Evolutionary conservation across 2,888 invertebrate genomes (phyloP).

Genomic region (Synergus gifuensis): DNA sequence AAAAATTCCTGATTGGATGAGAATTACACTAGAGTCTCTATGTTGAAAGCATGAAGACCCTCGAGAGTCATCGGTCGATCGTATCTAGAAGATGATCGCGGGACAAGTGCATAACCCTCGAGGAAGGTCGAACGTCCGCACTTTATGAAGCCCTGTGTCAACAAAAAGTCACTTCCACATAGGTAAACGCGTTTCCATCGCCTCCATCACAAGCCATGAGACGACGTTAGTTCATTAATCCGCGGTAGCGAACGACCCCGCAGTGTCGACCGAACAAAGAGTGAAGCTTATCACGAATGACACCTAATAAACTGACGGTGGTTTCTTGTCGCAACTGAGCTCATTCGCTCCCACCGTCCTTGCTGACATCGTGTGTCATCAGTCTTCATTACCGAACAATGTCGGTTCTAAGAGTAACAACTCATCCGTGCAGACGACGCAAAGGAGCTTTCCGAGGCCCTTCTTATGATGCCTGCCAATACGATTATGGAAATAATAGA

Average conservation of each 20-base stretch:
- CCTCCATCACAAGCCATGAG: constrained; percentile 44
- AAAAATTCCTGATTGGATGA: not conserved
- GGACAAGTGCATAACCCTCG: not conserved
- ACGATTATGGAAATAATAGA: constrained; percentile 6
- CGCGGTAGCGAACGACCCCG: constrained; percentile 61
- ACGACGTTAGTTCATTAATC: constrained; percentile 67
- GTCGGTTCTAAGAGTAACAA: constrained; percentile 46
- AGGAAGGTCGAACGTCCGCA: not conserved
- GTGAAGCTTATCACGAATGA: constrained; percentile 68
- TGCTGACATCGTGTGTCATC: constrained; percentile 68
- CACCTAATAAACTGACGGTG: constrained; percentile 72
- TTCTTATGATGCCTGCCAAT: constrained; percentile 21
- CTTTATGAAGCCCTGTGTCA: constrained; percentile 2
- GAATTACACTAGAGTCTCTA: not conserved
- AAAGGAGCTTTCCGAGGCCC: not conserved
- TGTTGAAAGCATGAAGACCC: not conserved
- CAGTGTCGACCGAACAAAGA: constrained; percentile 67
- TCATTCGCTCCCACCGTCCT: constrained; percentile 58
- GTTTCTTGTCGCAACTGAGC: constrained; percentile 61
- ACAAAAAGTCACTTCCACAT: constrained; percentile 43
- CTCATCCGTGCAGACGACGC: constrained; percentile 4
- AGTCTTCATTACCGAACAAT: constrained; percentile 74
- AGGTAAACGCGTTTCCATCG: constrained; percentile 49
- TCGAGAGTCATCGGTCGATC: not conserved
- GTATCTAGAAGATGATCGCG: not conserved